Evolutionary conservation across 2,113 vertebrate genomes (phyloP).

Genomic region (Callopanchax toddi): DNA sequence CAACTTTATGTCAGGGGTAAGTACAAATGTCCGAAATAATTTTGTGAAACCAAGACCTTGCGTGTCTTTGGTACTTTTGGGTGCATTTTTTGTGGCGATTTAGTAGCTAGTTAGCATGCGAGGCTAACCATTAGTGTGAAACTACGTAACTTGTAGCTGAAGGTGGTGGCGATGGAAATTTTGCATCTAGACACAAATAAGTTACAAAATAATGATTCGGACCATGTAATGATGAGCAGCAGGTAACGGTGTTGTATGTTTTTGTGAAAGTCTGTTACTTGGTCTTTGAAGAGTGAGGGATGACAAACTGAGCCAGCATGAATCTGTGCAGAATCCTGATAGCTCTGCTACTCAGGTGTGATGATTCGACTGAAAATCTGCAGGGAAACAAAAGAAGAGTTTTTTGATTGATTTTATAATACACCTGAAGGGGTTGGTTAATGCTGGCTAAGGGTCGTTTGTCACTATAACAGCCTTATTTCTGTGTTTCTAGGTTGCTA

Average conservation of each 20-base stretch:
- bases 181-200: neutral
- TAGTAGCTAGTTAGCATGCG: slow-evolving; percentile 62
- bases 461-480: neutral
- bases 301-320: too few relatives aligned
- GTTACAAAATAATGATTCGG: neutral
- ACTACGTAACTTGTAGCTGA: slow-evolving; percentile 20
- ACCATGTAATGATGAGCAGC: neutral
- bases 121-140: slow-evolving; percentile 53
- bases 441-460: neutral
- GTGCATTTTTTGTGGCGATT: slow-evolving; percentile 27
- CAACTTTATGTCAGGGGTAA: slow-evolving; percentile 28
- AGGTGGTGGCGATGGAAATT: slow-evolving; percentile 32
- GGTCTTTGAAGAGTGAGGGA: too few relatives aligned
- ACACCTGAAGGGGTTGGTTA: neutral
- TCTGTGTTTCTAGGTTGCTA: slow-evolving; percentile 24
- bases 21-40: slow-evolving; percentile 13
- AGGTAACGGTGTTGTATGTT: too few relatives aligned
- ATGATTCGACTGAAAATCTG: too few relatives aligned
- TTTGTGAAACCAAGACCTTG: neutral
- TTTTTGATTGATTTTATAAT: too few relatives aligned
- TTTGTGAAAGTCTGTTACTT: neutral
- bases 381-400: too few relatives aligned
- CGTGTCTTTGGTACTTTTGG: slow-evolving; percentile 2
- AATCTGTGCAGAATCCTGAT: too few relatives aligned
- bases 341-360: too few relatives aligned